Percentiles rank a stretch among this genome's conserved stretches.
These are phyloP conservation scores for Ameiurus melas DNA, from an alignment of 2,113 vertebrate species.

Conservation along the genomic window DNA sequence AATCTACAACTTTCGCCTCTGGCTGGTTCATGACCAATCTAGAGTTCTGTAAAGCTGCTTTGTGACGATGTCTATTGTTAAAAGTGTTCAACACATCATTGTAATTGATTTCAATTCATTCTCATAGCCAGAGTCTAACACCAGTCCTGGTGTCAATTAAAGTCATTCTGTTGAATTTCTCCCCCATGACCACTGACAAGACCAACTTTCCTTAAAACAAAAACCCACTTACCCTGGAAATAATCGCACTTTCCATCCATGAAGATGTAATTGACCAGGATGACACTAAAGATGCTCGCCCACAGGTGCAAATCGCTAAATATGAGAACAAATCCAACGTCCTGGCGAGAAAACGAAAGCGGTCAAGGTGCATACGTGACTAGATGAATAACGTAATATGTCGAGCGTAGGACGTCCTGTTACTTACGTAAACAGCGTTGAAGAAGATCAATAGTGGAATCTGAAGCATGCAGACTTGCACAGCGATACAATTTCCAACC, in stretches of 20 bases:
- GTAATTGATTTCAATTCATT: too few species aligned
- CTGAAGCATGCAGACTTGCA: slow-evolving; percentile 92
- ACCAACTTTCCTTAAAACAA: neutral
- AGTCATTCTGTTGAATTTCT: neutral
- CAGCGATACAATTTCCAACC: slow-evolving; percentile 85
- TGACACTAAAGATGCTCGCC: slow-evolving; percentile 86
- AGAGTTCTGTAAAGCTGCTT: too few species aligned
- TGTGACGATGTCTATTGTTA: too few species aligned
- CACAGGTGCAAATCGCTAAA: slow-evolving; percentile 81
- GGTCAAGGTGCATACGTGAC: rapidly evolving
- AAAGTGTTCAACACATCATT: too few species aligned
- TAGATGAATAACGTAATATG: neutral
- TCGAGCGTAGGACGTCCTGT: neutral
- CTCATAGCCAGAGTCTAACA: neutral
- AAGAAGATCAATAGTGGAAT: slow-evolving; percentile 88
- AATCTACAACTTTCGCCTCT: too few species aligned
- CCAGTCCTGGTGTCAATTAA: neutral
- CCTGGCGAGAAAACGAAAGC: slow-evolving; percentile 56
- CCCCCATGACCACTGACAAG: neutral
- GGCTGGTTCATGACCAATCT: too few species aligned
- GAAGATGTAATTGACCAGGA: slow-evolving; percentile 82
- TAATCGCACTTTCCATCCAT: slow-evolving; percentile 89
- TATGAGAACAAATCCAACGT: slow-evolving; percentile 78
- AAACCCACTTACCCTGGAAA: slow-evolving; percentile 77
- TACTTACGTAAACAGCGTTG: slow-evolving; percentile 85